Conservation (phyloP, 2,888 invertebrate species). For the Troides aeacus region DNA sequence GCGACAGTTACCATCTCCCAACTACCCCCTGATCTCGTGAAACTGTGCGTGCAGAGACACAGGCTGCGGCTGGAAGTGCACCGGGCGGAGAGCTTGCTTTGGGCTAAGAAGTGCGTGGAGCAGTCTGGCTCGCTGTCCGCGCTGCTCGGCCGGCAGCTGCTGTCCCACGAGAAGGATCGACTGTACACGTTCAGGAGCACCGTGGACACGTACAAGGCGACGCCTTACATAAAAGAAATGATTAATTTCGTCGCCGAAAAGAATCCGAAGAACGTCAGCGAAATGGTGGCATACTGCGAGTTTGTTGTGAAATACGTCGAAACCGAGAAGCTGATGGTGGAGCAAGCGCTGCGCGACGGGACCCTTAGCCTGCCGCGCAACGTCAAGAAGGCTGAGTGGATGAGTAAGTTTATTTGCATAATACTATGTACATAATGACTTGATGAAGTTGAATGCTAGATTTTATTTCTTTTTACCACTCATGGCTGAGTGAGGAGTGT, state of each 20-base stretch:
- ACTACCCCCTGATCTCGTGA: constrained; percentile 28
- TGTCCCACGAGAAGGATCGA: constrained; percentile 34
- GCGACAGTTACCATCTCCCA: constrained; percentile 15
- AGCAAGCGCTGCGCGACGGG: constrained; percentile 25
- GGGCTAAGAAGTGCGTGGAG: constrained; percentile 13
- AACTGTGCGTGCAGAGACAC: constrained; percentile 29
- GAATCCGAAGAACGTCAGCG: constrained; percentile 34
- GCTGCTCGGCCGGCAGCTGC: constrained; percentile 18
- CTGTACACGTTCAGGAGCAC: constrained; percentile 35
- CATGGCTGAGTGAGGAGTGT: too few relatives aligned
- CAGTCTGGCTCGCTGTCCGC: not conserved
- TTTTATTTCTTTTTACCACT: too few relatives aligned
- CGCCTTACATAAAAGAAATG: constrained; percentile 33
- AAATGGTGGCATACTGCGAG: constrained; percentile 36
- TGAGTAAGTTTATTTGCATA: constrained; percentile 24
- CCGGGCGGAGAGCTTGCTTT: constrained; percentile 32
- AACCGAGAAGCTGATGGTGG: constrained; percentile 28
- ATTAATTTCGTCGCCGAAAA: constrained; percentile 33
- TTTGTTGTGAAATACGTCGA: constrained; percentile 35
- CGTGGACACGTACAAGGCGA: constrained; percentile 31
- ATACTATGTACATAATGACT: too few relatives aligned
- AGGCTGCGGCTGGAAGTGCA: constrained; percentile 37
- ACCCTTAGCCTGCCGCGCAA: constrained; percentile 24
- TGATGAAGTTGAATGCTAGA: too few relatives aligned
- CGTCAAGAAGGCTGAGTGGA: constrained; percentile 30